Conservation (phyloP, 1,140 invertebrate genomes). For the Frieseomelitta varia region DNA sequence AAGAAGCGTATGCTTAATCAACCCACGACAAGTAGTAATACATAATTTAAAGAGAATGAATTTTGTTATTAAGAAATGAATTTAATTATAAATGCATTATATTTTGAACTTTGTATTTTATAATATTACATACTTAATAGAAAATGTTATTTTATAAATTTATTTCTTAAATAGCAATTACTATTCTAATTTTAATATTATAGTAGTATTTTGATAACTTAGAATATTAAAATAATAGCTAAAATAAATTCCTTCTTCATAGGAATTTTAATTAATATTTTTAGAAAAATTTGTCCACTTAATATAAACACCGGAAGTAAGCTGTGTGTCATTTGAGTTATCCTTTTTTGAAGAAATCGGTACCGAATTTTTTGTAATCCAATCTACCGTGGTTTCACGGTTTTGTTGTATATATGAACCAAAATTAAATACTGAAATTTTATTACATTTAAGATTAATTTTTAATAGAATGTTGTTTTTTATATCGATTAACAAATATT, state of each 20-base stretch:
- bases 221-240: background rate
- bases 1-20: constrained; percentile 52
- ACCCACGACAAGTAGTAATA: constrained; percentile 58
- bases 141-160: background rate
- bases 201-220: background rate
- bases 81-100: constrained; percentile 50
- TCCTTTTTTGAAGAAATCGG: constrained; percentile 9
- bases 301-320: background rate
- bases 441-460: constrained; percentile 9
- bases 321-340: too few species aligned
- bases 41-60: constrained; percentile 41
- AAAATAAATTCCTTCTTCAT: background rate
- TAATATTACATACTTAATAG: constrained; percentile 16
- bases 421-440: constrained; percentile 30
- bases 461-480: background rate
- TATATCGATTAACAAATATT: background rate
- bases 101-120: constrained; percentile 9
- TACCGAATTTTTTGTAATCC: constrained; percentile 26
- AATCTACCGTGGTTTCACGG: background rate
- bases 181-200: background rate
- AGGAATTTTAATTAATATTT: background rate
- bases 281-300: constrained; percentile 10
- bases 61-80: background rate
- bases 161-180: background rate
- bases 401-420: background rate